Percentiles rank a stretch among this genome's conserved stretches.
Conservation (phyloP, 2,888 invertebrate genomes). For the Molorchus minor region DNA sequence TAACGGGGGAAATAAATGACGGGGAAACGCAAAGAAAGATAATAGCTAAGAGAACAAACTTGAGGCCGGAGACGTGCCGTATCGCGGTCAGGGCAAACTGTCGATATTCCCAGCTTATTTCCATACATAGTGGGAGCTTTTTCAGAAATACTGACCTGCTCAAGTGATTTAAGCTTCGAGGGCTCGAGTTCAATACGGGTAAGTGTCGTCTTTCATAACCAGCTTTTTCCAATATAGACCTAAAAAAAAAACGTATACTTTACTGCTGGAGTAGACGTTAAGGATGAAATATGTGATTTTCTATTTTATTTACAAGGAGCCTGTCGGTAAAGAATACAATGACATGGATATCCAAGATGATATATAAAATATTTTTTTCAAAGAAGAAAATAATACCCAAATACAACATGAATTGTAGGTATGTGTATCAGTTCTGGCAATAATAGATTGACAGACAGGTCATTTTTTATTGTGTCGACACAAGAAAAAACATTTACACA, state of each 20-base stretch:
- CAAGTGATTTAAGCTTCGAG: conserved; percentile 12
- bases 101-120: conserved; percentile 4
- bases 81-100: conserved; percentile 11
- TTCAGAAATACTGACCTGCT: conserved; percentile 21
- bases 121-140: conserved; percentile 15
- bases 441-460: no score
- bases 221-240: background rate
- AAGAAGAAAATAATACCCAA: no score
- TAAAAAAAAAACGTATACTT: conserved; percentile 4
- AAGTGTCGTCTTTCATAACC: conserved; percentile 1
- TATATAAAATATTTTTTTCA: no score
- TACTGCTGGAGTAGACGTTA: no score
- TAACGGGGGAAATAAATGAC: background rate
- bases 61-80: background rate
- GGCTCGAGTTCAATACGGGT: background rate
- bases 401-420: no score
- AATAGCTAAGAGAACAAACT: conserved; percentile 9
- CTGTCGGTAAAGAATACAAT: no score
- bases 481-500: no score
- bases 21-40: background rate
- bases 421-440: no score
- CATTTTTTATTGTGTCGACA: no score
- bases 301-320: no score
- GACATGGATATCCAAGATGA: no score
- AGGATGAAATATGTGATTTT: no score